These are phyloP conservation scores for Diplolepis rosae DNA, from an alignment of 2,888 invertebrate species.

Conservation along the genomic window DNA sequence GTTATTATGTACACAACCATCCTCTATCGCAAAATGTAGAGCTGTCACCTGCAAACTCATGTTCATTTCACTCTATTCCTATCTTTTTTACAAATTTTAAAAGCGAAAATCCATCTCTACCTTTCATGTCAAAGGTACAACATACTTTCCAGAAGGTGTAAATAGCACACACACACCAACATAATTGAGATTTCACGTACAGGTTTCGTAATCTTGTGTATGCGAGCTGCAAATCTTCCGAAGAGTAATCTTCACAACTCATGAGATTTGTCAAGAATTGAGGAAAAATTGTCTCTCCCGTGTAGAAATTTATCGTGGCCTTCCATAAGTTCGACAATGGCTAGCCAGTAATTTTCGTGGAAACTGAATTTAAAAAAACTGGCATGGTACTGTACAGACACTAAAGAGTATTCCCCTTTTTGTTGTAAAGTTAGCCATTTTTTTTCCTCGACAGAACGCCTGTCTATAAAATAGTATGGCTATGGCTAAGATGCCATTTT, in stretches of 20 bases:
- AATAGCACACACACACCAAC: background rate
- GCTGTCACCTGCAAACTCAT: background rate
- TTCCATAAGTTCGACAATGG: too few species aligned
- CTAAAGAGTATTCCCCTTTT: too few species aligned
- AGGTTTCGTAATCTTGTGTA: constrained; percentile 18
- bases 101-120: constrained; percentile 7
- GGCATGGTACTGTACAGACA: too few species aligned
- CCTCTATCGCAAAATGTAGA: background rate
- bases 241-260: background rate
- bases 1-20: background rate
- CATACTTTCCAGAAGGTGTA: background rate
- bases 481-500: too few species aligned
- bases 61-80: background rate
- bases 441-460: too few species aligned
- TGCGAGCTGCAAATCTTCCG: constrained; percentile 5
- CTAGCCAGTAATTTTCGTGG: too few species aligned
- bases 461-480: too few species aligned
- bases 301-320: too few species aligned
- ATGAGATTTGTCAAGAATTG: too few species aligned
- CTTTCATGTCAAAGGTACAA: background rate
- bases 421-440: too few species aligned
- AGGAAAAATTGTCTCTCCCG: too few species aligned
- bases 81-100: constrained; percentile 14
- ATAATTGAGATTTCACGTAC: constrained; percentile 13
- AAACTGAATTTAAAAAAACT: too few species aligned